A percentile compares a stretch with the other conserved stretches of the same genome.
Evolutionary conservation across 2,113 vertebrate species (phyloP).

Genomic region (Trochalopteron elliotii): DNA sequence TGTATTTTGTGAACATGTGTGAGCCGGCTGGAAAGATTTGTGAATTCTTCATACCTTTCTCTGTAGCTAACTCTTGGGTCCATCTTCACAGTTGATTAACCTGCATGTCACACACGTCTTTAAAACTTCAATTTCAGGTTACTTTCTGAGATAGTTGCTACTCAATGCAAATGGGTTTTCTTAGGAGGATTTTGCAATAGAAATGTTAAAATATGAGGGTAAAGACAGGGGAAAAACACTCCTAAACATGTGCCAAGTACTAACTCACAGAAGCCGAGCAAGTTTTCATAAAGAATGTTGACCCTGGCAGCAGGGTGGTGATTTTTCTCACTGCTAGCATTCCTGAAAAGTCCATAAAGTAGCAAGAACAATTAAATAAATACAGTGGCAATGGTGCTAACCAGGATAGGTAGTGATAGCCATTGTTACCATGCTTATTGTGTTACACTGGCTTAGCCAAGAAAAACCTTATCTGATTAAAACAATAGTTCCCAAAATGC

Average conservation of each 20-base stretch:
- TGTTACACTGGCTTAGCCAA: slow-evolving; percentile 27
- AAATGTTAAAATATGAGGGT: neutral
- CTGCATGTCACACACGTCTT: neutral
- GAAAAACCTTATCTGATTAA: slow-evolving; percentile 25
- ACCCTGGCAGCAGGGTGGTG: neutral
- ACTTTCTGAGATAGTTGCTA: neutral
- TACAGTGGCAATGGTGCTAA: neutral
- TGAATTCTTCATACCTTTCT: neutral
- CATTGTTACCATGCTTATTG: neutral
- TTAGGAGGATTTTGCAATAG: neutral
- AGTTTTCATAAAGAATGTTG: slow-evolving; percentile 23
- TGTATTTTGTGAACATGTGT: neutral
- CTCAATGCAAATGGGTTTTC: neutral
- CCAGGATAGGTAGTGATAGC: neutral
- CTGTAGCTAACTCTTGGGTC: neutral
- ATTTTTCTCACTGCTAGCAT: neutral
- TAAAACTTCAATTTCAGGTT: neutral
- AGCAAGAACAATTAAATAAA: slow-evolving; percentile 36
- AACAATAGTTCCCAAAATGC: slow-evolving; percentile 10
- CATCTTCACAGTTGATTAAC: neutral
- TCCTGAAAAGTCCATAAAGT: slow-evolving; percentile 8
- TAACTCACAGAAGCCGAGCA: neutral
- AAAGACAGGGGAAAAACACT: neutral
- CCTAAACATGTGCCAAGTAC: neutral
- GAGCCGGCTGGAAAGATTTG: neutral